These are phyloP conservation scores for Pygathrix nemaeus DNA, from an alignment of 2,113 vertebrate species.

Conservation along the genomic window DNA sequence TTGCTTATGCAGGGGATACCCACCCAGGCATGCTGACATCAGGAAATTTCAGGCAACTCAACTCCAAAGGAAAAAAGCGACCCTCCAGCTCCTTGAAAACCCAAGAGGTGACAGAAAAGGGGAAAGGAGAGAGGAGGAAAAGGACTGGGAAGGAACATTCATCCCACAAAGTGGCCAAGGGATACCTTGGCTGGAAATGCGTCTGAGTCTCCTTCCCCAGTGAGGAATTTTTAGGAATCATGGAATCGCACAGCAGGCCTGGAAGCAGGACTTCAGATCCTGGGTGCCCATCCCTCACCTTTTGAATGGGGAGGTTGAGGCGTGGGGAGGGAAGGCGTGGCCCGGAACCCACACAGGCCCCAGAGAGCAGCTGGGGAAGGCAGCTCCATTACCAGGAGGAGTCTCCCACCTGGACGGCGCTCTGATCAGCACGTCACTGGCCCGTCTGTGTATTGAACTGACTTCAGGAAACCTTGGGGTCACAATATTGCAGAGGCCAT, in stretches of 20 bases:
- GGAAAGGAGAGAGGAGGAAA: background rate
- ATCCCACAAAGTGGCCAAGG: background rate
- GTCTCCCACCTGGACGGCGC: rapidly evolving
- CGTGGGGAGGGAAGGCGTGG: background rate
- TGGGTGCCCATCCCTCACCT: background rate
- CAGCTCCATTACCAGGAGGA: background rate
- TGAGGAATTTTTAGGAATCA: background rate
- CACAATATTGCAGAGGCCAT: background rate
- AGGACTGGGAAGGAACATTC: background rate
- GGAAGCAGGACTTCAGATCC: background rate
- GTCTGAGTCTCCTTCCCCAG: background rate
- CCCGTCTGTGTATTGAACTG: background rate
- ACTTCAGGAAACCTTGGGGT: background rate
- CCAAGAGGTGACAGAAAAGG: background rate
- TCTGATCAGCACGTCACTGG: background rate
- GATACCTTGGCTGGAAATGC: background rate
- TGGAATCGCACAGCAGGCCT: background rate
- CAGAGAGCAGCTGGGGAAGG: background rate
- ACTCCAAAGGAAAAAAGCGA: background rate
- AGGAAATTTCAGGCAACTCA: background rate
- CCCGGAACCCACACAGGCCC: background rate
- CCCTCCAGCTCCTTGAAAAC: background rate
- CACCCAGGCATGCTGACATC: background rate
- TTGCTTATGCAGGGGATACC: background rate
- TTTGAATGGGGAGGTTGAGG: background rate